A percentile compares a stretch with the other conserved stretches of the same genome.
phyloP scores from a whole-genome alignment of 37 sponge, comb jelly and placozoan genomes.

The Hexactinellida sp. region DNA sequence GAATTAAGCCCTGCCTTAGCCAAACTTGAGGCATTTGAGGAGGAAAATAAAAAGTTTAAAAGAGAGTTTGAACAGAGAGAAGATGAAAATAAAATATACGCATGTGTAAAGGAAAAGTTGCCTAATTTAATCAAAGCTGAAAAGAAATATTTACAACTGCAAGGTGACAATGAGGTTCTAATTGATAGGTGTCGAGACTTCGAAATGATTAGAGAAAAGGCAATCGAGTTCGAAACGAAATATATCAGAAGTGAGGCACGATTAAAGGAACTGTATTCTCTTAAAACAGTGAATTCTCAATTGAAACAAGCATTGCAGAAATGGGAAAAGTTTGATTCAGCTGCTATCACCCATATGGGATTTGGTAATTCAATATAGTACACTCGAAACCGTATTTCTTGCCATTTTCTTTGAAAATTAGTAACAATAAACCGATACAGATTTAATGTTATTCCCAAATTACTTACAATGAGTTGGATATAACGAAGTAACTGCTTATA shows the following conservation, averaged over 20 bases:
- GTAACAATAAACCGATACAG: no score
- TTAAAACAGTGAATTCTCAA: neutral
- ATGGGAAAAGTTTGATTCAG: conserved; percentile 10
- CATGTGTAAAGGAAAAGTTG: neutral
- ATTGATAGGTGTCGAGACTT: neutral
- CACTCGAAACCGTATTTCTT: no score
- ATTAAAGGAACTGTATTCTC: neutral
- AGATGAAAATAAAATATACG: neutral
- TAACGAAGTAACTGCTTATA: no score
- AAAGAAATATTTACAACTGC: conserved; percentile 8
- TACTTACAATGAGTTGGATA: no score
- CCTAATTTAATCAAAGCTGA: neutral
- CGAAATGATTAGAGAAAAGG: neutral
- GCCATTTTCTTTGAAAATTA: no score
- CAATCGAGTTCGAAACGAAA: neutral
- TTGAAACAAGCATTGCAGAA: conserved; percentile 15
- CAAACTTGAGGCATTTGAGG: neutral
- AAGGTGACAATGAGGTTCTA: neutral
- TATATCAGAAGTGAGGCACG: neutral
- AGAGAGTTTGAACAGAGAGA: neutral
- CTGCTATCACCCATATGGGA: conserved; percentile 12
- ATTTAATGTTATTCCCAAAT: no score
- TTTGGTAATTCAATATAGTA: conserved; percentile 3
- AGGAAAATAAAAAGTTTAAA: neutral
- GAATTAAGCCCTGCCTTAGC: neutral